Percentiles rank a stretch among this genome's conserved stretches.
phyloP scores from a whole-genome alignment of 2,113 vertebrate species.

The Ploceus nigricollis region DNA sequence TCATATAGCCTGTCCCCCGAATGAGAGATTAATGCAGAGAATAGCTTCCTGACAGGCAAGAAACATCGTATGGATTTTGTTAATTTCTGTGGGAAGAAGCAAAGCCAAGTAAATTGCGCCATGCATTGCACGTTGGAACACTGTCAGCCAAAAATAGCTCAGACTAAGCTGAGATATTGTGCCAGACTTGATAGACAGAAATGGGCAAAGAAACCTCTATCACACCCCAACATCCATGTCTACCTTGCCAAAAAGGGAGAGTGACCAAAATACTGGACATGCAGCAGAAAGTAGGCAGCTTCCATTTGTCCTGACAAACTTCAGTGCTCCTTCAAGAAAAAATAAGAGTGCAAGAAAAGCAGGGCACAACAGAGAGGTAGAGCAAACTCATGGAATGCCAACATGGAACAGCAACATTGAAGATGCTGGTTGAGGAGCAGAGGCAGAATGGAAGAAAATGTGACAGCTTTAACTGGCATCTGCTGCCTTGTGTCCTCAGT shows the following conservation, averaged over 20 bases:
- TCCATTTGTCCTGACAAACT: neutral
- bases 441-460: neutral
- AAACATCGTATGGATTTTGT: neutral
- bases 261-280: neutral
- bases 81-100: constrained; percentile 43
- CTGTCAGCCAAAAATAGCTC: constrained; percentile 10
- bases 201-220: neutral
- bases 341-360: neutral
- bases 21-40: constrained; percentile 40
- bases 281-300: neutral
- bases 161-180: neutral
- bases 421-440: neutral
- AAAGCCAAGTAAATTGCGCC: constrained; percentile 47
- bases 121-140: neutral
- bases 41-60: constrained; percentile 19
- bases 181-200: neutral
- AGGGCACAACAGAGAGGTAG: neutral
- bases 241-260: neutral
- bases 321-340: neutral
- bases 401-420: neutral
- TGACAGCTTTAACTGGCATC: neutral
- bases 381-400: neutral
- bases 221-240: neutral
- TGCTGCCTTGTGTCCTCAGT: neutral
- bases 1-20: constrained; percentile 4